A percentile compares a stretch with the other conserved stretches of the same genome.
phyloP scores from a whole-genome alignment of 2,113 vertebrate species.

The Brachirus orientalis region DNA sequence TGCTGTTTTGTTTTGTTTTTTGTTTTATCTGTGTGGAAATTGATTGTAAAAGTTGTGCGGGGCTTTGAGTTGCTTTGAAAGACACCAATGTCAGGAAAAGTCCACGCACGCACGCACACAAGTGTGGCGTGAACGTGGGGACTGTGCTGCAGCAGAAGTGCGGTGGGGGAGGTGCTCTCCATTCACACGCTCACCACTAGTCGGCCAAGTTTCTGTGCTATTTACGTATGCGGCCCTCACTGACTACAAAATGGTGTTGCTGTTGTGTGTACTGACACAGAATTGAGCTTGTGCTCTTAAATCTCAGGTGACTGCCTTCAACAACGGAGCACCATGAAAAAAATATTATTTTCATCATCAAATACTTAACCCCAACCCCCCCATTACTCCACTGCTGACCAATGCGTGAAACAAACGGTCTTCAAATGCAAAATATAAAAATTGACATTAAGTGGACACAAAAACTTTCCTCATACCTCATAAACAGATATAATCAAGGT shows the following conservation, averaged over 20 bases:
- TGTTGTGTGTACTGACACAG: not conserved
- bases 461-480: no score
- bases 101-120: not conserved
- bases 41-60: no score
- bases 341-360: no score
- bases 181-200: constrained; percentile 54
- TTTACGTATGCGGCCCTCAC: constrained; percentile 13
- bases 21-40: not conserved
- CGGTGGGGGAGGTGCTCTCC: constrained; percentile 67
- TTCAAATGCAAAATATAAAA: no score
- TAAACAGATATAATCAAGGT: no score
- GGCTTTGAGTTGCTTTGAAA: not conserved
- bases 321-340: no score
- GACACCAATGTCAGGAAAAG: constrained; percentile 9
- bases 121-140: constrained; percentile 36
- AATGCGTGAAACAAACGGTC: no score
- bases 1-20: no score
- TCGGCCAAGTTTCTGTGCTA: not conserved
- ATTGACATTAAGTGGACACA: no score
- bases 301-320: not conserved
- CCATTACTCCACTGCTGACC: no score
- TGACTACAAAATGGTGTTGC: not conserved
- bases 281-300: not conserved
- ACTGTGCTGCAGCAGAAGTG: constrained; percentile 38
- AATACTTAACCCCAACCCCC: no score